Percentiles rank a stretch among this genome's conserved stretches.
Conservation (phyloP, 2,888 invertebrate genomes). For the Pinctada fucata region DNA sequence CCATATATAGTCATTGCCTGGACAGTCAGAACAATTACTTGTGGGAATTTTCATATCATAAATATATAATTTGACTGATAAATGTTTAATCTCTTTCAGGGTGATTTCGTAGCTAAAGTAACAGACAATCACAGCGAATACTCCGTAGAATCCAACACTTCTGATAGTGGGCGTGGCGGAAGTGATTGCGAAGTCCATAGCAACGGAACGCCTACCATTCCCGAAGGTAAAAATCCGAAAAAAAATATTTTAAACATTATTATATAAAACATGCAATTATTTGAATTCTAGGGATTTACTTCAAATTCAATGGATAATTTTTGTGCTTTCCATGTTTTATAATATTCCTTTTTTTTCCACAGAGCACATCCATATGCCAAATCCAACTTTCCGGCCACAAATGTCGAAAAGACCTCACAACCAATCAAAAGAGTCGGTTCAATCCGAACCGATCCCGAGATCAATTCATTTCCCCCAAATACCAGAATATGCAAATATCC, state of each 20-base stretch:
- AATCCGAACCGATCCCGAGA: background rate
- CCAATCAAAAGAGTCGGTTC: background rate
- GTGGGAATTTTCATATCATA: too few species aligned
- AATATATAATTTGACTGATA: too few species aligned
- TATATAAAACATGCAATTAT: background rate
- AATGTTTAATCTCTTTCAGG: background rate
- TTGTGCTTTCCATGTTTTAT: background rate
- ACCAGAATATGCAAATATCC: background rate
- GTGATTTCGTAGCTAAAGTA: background rate
- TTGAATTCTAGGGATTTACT: background rate
- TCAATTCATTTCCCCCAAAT: background rate
- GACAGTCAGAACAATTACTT: too few species aligned
- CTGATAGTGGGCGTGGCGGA: conserved; percentile 72
- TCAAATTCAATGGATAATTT: background rate
- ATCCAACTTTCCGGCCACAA: background rate
- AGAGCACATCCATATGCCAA: background rate
- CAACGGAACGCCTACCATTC: conserved; percentile 24
- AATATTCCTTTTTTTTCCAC: background rate
- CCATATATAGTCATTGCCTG: too few species aligned
- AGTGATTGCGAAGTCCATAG: conserved; percentile 72
- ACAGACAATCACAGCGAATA: conserved; percentile 69
- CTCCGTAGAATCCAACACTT: conserved; percentile 68
- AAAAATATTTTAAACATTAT: background rate
- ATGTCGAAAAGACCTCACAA: background rate
- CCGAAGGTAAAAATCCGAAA: background rate